Conservation (phyloP, 2,797 vertebrate species). For the Falco rusticolus region DNA sequence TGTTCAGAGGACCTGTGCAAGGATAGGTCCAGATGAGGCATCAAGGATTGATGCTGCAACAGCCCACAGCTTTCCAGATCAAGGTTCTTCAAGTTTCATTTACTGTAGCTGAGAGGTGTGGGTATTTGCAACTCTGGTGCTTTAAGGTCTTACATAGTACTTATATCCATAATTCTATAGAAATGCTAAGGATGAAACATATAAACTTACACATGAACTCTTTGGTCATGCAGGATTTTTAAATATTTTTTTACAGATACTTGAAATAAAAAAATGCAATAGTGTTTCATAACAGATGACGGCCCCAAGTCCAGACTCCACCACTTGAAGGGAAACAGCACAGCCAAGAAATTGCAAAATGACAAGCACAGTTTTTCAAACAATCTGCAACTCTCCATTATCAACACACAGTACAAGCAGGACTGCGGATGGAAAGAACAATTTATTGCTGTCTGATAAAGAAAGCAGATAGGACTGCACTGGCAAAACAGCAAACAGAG, state of each 20-base stretch:
- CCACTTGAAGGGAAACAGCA: background rate
- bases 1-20: background rate
- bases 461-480: background rate
- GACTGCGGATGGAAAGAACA: background rate
- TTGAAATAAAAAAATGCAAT: background rate
- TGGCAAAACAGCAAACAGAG: background rate
- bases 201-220: background rate
- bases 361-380: background rate
- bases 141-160: background rate
- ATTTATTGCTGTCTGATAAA: slow-evolving; percentile 46
- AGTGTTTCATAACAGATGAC: background rate
- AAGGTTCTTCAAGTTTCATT: background rate
- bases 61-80: background rate
- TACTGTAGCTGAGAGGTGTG: background rate
- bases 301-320: background rate
- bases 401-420: background rate
- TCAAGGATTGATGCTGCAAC: background rate
- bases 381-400: background rate
- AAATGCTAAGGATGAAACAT: background rate
- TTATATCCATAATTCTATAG: background rate
- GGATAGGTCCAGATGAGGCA: background rate
- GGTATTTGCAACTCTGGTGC: background rate
- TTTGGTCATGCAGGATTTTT: background rate
- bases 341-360: background rate
- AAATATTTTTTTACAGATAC: background rate